Percentiles rank a stretch among this genome's conserved stretches.
These are phyloP conservation scores for Thelaira solivaga DNA, from an alignment of 2,888 invertebrate genomes.

Conservation along the genomic window DNA sequence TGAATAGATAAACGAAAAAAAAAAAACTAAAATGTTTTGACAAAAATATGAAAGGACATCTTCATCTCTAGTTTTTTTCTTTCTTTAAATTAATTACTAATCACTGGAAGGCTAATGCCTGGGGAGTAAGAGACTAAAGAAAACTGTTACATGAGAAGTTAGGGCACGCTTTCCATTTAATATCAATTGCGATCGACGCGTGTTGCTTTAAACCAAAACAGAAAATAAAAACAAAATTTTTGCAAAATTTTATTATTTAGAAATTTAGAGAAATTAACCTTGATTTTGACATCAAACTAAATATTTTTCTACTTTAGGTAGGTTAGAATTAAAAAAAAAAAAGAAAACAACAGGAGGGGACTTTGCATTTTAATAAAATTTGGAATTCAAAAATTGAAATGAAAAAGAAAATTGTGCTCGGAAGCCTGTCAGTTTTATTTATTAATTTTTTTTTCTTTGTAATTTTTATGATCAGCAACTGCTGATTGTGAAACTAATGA, in stretches of 20 bases:
- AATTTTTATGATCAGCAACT: no score
- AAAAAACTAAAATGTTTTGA: slow-evolving; percentile 9
- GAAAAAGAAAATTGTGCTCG: no score
- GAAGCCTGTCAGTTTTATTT: no score
- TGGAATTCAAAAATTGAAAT: no score
- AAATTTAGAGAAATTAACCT: slow-evolving; percentile 31
- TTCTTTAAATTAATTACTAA: slow-evolving; percentile 55
- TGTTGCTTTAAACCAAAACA: slow-evolving; percentile 10
- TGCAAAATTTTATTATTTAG: slow-evolving; percentile 17
- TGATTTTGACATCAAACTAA: slow-evolving; percentile 33
- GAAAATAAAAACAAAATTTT: slow-evolving; percentile 10
- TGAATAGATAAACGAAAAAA: background rate
- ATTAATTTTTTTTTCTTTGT: no score
- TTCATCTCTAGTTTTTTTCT: background rate
- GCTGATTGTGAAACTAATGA: no score
- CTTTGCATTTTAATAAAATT: background rate
- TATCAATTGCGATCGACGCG: slow-evolving; percentile 36
- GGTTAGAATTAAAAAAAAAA: no score
- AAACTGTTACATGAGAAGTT: slow-evolving; percentile 37
- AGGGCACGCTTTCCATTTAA: slow-evolving; percentile 51
- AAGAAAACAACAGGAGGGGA: slow-evolving; percentile 39
- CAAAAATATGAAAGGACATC: slow-evolving; percentile 31
- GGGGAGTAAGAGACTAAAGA: slow-evolving; percentile 14
- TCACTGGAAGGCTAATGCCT: slow-evolving; percentile 52
- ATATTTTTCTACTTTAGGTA: no score